Evolutionary conservation across 2,113 vertebrate genomes (phyloP), one percentile per base, ranked within the genome.

Genomic region (Salvelinus fontinalis): DNA sequence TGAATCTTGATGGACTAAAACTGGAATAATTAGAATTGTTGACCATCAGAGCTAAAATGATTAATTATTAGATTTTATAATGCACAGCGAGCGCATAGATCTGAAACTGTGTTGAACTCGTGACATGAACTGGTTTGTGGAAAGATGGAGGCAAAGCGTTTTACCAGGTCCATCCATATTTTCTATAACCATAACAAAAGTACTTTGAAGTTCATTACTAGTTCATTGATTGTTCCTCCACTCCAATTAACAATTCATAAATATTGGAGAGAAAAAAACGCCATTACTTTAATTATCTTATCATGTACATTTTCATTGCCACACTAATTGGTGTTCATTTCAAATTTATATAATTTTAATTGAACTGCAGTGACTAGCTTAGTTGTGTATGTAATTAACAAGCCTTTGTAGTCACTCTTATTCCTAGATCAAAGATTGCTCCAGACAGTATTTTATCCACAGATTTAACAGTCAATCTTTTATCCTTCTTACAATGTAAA

Each of bases 331-430:
- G 75, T 84, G 88, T 85, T 93, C 81, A 90, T 93, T 93, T 88
- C 78, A 90, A 93, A 92, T 91, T 90, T 83, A 94, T 93, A 89
- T 83, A 88, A 86, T 80, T 89, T 92, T 90, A 87, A 93, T 91
- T 93, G 83, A 90, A 90, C 83, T 76, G 79, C 79, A 44, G 81
- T 71, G 44, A 81, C 84, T 89, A 86, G 86, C 87, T 90, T 85
- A 83, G 83, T 86, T 89, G 89, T 90, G 84, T 81, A 79, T 80
- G 88, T 83, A 83, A 90, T 90, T 87, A 89, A 74, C 12, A 76
- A 60, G 82, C 78, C 83, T 87, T 85, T 79, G 83, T 84, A 80
- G 85, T 86, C 74, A 44, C 13, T 78, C 82, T 88, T 71, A 66
- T 79, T 83, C 73, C 29, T 71, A 79, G 78, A 88, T 92, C 81